These are phyloP conservation scores for Peromyscus eremicus DNA, from an alignment of 2,797 vertebrate genomes.

Conservation along the genomic window DNA sequence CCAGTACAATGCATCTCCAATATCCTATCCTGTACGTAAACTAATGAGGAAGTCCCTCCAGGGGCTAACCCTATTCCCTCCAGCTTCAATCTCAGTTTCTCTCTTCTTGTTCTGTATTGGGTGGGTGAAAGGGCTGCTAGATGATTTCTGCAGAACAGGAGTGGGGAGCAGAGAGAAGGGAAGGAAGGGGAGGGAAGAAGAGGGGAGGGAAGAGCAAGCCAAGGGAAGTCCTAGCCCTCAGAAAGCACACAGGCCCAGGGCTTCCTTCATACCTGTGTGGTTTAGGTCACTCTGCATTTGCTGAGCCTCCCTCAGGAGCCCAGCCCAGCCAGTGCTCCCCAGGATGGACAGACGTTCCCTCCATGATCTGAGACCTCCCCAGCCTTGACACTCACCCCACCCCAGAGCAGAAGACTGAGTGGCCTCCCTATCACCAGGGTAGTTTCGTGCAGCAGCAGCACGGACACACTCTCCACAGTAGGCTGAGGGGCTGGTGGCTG, in stretches of 20 bases:
- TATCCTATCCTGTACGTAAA: background rate
- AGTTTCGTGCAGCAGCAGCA: background rate
- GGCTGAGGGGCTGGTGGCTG: background rate
- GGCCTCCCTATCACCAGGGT: background rate
- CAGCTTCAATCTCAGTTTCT: slow-evolving; percentile 20
- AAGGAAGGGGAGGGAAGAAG: background rate
- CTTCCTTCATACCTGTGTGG: background rate
- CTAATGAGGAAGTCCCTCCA: slow-evolving; percentile 43
- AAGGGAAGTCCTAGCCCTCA: background rate
- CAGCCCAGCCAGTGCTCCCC: background rate
- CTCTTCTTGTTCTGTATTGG: background rate
- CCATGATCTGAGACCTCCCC: background rate
- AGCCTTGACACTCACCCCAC: background rate
- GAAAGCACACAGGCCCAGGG: background rate
- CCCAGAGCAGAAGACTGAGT: background rate
- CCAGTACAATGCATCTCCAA: background rate
- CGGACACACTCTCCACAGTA: background rate
- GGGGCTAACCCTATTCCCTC: slow-evolving; percentile 4
- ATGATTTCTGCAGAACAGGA: background rate
- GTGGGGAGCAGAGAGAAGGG: background rate
- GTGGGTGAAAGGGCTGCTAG: background rate
- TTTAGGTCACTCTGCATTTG: background rate
- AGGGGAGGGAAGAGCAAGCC: background rate
- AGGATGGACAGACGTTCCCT: background rate
- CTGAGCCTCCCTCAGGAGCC: background rate